phyloP scores from a whole-genome alignment of 2,888 invertebrate species.

The Phytoseiulus persimilis region DNA sequence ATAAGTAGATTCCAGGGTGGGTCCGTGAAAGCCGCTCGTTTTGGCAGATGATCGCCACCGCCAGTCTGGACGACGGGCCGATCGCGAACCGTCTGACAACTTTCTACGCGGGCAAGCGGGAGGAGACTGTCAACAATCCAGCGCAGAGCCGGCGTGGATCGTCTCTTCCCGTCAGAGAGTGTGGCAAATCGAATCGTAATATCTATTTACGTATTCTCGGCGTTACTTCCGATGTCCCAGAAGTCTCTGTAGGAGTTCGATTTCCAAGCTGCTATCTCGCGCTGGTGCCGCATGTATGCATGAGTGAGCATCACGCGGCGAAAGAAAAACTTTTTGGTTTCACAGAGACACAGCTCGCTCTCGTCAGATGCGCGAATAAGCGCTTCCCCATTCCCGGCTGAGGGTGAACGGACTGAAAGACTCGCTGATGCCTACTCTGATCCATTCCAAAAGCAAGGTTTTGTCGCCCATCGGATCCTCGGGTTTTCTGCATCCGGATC shows the following conservation, averaged over 20 bases:
- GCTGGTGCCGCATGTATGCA: neutral
- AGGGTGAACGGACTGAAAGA: neutral
- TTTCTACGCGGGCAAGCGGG: neutral
- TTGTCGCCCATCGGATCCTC: neutral
- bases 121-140: neutral
- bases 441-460: neutral
- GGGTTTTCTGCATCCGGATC: neutral
- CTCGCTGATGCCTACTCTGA: neutral
- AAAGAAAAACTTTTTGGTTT: neutral
- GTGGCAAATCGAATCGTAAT: neutral
- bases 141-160: neutral
- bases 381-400: neutral
- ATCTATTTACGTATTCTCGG: neutral
- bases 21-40: neutral
- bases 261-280: neutral
- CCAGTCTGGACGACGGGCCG: neutral
- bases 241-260: neutral
- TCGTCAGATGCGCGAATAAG: neutral
- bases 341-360: neutral
- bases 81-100: neutral
- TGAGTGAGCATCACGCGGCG: neutral
- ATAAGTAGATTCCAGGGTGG: neutral
- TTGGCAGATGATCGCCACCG: neutral
- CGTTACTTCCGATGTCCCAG: neutral
- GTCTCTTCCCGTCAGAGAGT: neutral